Evolutionary conservation across 2,113 vertebrate species (phyloP), one percentile per base, ranked within the genome.

Genomic region (Melanotaenia duboulayi): DNA sequence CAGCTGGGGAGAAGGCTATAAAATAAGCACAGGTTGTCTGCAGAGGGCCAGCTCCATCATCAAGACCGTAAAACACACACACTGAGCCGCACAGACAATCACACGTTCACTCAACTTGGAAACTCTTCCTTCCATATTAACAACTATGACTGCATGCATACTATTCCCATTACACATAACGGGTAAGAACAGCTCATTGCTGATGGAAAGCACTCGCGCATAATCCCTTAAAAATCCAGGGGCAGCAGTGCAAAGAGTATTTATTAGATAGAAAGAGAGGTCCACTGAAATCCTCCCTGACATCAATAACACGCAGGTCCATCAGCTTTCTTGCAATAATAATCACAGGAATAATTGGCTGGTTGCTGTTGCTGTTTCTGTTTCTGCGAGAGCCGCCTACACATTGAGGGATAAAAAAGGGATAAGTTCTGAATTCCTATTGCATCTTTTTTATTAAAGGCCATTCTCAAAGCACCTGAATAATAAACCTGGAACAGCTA

Each of bases 1-100:
- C 92, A 92, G 91, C 90, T 84, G 86, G 81, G 89, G 90, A 90
- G 89, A 79, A 79, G 82, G 85, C 86, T 84, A 88, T 93, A 89
- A 91, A 93, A 91, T 90, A 84, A 85, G 81, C 60, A 81, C 85
- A 87, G 86, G 88, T 81, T 86, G 89, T 88, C 87, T 86, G 80
- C 89, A 86, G 84, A 89, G 82, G 77, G 78, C 86, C 84, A 28
- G 81, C 57, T 86, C 88, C 85, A 90, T 88, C 90, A 82, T 67
- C 73, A 42, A 60, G 57, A 58, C 82, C 8, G 73, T 82, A 81
- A 82, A 86, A 85, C 71, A 74, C 62, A 74, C 59, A 70, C 32
- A 6, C 71, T 6, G 65, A 63, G 39, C 28, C 64, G 74, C 59
- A 78, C 69, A 80, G 62, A 66, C 74, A 22, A 68, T 51, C 54